Evolutionary conservation across 1,140 invertebrate genomes (phyloP), one percentile per base, ranked within the genome.

Genomic region (Drosophila jambulina): DNA sequence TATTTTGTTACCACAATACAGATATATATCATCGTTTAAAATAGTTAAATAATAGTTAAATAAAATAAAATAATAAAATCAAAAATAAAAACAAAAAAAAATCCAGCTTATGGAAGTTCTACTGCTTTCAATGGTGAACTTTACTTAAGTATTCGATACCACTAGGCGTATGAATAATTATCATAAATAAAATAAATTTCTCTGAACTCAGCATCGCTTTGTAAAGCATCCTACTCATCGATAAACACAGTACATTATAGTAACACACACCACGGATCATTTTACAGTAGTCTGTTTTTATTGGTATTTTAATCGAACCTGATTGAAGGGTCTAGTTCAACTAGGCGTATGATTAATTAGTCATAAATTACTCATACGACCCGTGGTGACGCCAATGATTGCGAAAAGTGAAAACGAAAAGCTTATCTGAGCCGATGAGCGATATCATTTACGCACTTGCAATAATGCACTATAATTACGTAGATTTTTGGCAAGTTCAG

Each of bases 311-410:
- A 38, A 25, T 38, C 53, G 15, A 56, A 59, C 25, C 19, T 46
- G n/a, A 40, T 23, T 49, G 19, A 46, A 25, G 21, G 29, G 12
- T 27, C 13, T 61, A 17, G 32, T 34, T 49, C 48, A 27, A 42
- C 53, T 12, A 43, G 56, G 42, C 77, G 82, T 84, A 83, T 80
- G 61, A 60, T 21, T 80, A 68, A 85, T 80, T 54, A 45, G 53
- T 9, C 54, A 42, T 40, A 72, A 72, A 76, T 83, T 80, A 84
- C 71, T 59, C 77, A 85, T 85, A 80, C 81, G 81, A 40, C 63
- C 46, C n/a, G 40, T 54, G 17, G 40, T 63, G 61, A 84, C 77
- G 81, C 54, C 77, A 68, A 57, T 53, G 34, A n/a, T 7, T 10
- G 3, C 23, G 17, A n/a, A 82, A 82, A 76, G 57, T 59, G 81